These are phyloP conservation scores for Vicugna pacos DNA, from an alignment of 2,113 vertebrate species.

Conservation along the genomic window DNA sequence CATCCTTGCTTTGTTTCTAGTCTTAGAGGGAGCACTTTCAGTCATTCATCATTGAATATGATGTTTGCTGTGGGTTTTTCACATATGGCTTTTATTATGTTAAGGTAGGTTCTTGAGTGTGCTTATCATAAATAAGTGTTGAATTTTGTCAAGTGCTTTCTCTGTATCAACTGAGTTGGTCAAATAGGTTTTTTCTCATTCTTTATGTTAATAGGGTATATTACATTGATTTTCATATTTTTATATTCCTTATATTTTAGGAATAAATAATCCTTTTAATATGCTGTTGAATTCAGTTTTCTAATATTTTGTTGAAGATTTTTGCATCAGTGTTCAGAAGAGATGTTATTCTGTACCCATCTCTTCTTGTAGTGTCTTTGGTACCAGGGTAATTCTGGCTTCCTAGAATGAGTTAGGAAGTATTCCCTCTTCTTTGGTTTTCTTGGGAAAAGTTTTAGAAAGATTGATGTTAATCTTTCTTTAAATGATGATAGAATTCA, in stretches of 20 bases:
- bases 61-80: background rate
- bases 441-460: background rate
- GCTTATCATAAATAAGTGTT: background rate
- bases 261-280: background rate
- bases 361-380: background rate
- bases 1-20: background rate
- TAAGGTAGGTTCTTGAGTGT: background rate
- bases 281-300: background rate
- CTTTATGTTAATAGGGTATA: background rate
- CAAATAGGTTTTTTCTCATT: background rate
- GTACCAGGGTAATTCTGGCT: background rate
- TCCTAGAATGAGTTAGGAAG: background rate
- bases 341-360: background rate
- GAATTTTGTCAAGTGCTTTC: background rate
- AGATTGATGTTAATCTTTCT: background rate
- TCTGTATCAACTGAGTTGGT: background rate
- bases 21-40: background rate
- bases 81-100: background rate
- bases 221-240: background rate
- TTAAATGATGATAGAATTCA: background rate
- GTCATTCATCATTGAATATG: background rate
- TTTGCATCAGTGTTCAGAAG: background rate
- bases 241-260: background rate
- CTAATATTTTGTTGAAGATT: background rate
- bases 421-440: background rate